Evolutionary conservation across 2,797 vertebrate species (phyloP), one percentile per base, ranked within the genome.

Genomic region (Hypotaenidia okinawae): DNA sequence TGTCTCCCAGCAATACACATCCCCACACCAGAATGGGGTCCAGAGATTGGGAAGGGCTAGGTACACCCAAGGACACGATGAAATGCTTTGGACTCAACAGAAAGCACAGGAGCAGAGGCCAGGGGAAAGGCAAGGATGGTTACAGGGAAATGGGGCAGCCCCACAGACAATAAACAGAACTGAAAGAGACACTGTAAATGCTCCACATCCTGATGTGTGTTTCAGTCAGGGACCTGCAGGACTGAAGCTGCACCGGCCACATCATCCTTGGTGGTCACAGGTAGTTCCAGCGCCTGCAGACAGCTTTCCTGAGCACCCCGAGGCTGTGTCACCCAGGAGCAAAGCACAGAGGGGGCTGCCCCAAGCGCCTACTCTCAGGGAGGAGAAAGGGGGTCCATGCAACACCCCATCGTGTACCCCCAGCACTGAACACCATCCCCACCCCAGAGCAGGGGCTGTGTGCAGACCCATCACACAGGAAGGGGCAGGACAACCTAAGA

Each of bases 351-450:
- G 33, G 33, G 57, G 75, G 84, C 82, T 51, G 51, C 61, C 79
- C 37, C n/a, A 25, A 79, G 25, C 3, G 16, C 45, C 21, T 25
- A 1, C 6, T 69, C 59, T 12, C 0, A 0, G 25, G 47, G 16
- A 83, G n/a, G 8, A 76, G 17, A 41, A 74, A 35, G 1, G 23
- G 33, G 28, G 9, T 14, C 61, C 1, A 1, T 64, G 62, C 1
- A 86, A 43, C 49, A 72, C 24, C 45, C 58, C 2, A 2, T 49
- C 9, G 51, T 64, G 37, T 32, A 25, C 18, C 57, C 30, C 11
- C 10, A 7, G 25, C n/a, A 32, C 10, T 0, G 0, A 61, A 77
- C 4, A 1, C 16, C 14, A 5, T 28, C 32, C 23, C 17, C n/a
- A 81, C 16, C 27, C 16, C 47, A 14, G 57, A 32, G 47, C 9